Percentiles rank a stretch among this genome's conserved stretches.
phyloP scores from a whole-genome alignment of 2,888 invertebrate species.

The Spodoptera littoralis region DNA sequence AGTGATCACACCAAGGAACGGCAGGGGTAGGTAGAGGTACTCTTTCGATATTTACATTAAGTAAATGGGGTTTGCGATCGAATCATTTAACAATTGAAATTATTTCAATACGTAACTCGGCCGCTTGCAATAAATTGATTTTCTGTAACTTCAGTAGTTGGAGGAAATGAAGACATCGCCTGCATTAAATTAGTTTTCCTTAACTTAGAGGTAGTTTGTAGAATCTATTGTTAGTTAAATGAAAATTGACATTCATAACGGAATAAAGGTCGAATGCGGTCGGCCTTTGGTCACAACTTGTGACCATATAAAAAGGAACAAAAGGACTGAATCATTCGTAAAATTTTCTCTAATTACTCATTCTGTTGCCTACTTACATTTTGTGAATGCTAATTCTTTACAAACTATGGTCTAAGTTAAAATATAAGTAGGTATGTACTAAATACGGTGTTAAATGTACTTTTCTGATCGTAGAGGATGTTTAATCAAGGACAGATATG shows the following conservation, averaged over 20 bases:
- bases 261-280: conserved; percentile 20
- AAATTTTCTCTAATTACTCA: conserved; percentile 63
- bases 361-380: conserved; percentile 51
- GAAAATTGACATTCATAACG: conserved; percentile 21
- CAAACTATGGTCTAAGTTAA: too few relatives aligned
- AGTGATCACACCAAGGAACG: conserved; percentile 3
- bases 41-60: neutral
- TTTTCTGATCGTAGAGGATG: too few relatives aligned
- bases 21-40: neutral
- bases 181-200: too few relatives aligned
- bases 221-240: conserved; percentile 3
- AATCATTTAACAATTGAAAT: neutral
- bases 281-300: conserved; percentile 19
- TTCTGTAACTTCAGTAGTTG: too few relatives aligned
- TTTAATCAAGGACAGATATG: too few relatives aligned
- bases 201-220: too few relatives aligned
- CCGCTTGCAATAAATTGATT: too few relatives aligned
- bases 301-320: conserved; percentile 36
- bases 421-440: too few relatives aligned
- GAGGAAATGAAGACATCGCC: too few relatives aligned
- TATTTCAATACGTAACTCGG: too few relatives aligned
- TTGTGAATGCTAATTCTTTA: conserved; percentile 17
- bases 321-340: conserved; percentile 48
- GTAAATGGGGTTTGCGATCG: neutral
- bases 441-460: too few relatives aligned